Conservation (phyloP, 2,797 vertebrate species). For the Hephaestus fuliginosus region DNA sequence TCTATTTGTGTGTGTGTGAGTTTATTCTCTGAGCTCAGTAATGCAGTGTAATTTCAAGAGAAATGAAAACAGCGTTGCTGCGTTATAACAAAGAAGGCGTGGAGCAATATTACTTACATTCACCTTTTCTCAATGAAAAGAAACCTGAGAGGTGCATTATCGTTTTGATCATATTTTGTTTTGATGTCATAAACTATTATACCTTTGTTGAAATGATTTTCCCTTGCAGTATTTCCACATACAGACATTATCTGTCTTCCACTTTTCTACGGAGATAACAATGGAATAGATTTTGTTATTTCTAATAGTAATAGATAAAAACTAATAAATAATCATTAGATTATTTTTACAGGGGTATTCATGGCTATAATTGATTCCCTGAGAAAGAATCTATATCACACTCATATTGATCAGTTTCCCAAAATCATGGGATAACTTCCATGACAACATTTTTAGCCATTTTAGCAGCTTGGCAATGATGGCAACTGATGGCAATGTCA, state of each 20-base stretch:
- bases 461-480: background rate
- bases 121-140: slow-evolving; percentile 19
- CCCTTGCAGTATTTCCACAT: background rate
- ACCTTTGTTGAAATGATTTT: background rate
- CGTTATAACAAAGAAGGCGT: background rate
- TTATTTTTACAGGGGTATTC: no score
- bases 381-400: no score
- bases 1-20: background rate
- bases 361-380: no score
- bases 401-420: no score
- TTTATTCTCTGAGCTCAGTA: background rate
- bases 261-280: background rate
- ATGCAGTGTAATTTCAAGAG: background rate
- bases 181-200: background rate
- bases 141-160: slow-evolving; percentile 5
- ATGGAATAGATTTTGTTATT: background rate
- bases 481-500: background rate
- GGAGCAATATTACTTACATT: background rate
- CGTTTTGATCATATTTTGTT: slow-evolving; percentile 4
- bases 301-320: no score
- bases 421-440: no score
- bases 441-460: background rate
- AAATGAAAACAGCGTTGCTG: slow-evolving; percentile 1
- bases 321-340: no score
- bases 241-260: background rate